Evolutionary conservation across 2,888 invertebrate species (phyloP).

Genomic region (Lasioglossum morio): DNA sequence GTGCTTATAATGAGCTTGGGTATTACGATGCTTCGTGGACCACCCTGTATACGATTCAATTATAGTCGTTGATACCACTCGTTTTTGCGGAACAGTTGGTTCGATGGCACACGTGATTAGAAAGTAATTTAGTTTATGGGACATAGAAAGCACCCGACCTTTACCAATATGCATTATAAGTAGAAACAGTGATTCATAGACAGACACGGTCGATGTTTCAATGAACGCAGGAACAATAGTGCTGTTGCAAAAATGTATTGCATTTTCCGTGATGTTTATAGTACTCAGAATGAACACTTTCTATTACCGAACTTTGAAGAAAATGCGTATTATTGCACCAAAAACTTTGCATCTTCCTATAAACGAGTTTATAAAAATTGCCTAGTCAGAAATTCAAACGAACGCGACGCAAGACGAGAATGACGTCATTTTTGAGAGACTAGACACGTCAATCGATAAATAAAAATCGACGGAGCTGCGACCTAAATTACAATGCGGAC

Average conservation of each 20-base stretch:
- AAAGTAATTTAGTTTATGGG: constrained; percentile 6
- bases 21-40: not conserved
- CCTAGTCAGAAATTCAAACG: not conserved
- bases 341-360: not conserved
- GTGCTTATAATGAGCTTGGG: not conserved
- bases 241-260: not conserved
- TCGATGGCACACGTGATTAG: not conserved
- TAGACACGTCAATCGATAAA: not conserved
- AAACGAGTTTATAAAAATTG: not conserved
- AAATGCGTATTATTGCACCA: not conserved
- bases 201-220: not conserved
- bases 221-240: not conserved
- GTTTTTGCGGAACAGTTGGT: not conserved
- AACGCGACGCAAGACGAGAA: not conserved
- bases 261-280: not conserved
- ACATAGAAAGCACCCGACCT: not conserved
- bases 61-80: not conserved
- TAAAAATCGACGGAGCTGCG: constrained; percentile 10
- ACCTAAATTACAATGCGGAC: constrained; percentile 6
- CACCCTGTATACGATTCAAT: not conserved
- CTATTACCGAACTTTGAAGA: not conserved
- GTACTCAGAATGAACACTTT: not conserved
- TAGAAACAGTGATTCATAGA: not conserved
- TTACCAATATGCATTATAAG: not conserved
- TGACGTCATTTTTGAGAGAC: not conserved